Conservation (phyloP, 1,140 invertebrate genomes). For the Philaenus spumarius region DNA sequence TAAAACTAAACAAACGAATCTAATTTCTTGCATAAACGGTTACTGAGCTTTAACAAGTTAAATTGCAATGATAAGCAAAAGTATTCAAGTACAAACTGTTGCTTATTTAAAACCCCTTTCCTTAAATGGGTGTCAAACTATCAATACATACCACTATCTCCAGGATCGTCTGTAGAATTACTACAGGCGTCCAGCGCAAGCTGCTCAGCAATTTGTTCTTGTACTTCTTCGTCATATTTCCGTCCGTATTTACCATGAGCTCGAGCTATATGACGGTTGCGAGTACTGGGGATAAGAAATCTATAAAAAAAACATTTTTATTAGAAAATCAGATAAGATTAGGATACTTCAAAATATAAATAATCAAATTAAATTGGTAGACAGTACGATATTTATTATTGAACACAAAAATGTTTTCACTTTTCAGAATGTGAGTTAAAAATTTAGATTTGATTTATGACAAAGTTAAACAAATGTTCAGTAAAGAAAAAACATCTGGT, state of each 20-base stretch:
- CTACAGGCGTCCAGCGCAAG: not conserved
- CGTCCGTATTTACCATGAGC: conserved; percentile 13
- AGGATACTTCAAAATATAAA: too few relatives aligned
- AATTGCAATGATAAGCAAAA: not conserved
- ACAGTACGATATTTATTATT: too few relatives aligned
- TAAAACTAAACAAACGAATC: not conserved
- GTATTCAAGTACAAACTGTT: not conserved
- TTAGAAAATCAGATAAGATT: too few relatives aligned
- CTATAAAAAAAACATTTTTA: not conserved
- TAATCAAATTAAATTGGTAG: too few relatives aligned
- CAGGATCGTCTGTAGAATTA: not conserved
- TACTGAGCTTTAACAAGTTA: not conserved
- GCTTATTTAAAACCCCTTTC: too few relatives aligned
- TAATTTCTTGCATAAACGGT: not conserved
- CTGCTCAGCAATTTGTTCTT: not conserved
- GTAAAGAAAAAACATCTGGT: too few relatives aligned
- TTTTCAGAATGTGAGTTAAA: too few relatives aligned
- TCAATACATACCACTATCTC: conserved; percentile 1
- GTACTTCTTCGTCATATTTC: not conserved
- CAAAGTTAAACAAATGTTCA: too few relatives aligned
- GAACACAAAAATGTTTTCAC: too few relatives aligned
- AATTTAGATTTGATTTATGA: too few relatives aligned
- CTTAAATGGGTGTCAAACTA: too few relatives aligned
- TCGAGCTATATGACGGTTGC: conserved; percentile 18
- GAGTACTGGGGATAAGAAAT: conserved; percentile 17